Conservation (phyloP, 30 jellyfish, hydroid and myxozoan species). For the Chrysaora quinquecirrha region DNA sequence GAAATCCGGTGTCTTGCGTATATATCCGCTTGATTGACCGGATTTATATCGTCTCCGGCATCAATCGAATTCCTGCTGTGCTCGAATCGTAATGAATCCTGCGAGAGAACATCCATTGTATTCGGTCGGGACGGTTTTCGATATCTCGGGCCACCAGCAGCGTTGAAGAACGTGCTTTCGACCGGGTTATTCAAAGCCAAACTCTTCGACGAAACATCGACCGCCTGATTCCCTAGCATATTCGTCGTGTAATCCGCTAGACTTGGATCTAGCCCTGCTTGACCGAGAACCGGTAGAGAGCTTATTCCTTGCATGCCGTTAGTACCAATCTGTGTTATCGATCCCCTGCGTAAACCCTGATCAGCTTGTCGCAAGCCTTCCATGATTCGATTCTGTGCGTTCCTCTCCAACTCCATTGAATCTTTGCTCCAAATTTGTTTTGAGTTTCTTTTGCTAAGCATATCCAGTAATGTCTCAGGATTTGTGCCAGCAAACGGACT, state of each 20-base stretch:
- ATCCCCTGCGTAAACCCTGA: slow-evolving; percentile 37
- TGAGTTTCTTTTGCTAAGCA: slow-evolving; percentile 80
- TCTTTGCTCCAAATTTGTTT: slow-evolving; percentile 34
- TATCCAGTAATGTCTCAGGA: slow-evolving; percentile 94
- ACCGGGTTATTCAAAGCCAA: slow-evolving; percentile 59
- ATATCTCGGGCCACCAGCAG: not conserved
- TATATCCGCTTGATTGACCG: slow-evolving; percentile 71
- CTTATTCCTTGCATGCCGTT: slow-evolving; percentile 68
- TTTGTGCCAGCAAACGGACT: slow-evolving; percentile 70
- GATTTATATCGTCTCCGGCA: slow-evolving; percentile 71
- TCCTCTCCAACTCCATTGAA: slow-evolving; percentile 49
- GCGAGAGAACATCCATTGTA: slow-evolving; percentile 86
- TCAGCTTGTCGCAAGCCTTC: slow-evolving; percentile 18
- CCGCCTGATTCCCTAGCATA: slow-evolving; percentile 54
- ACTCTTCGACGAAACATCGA: slow-evolving; percentile 39
- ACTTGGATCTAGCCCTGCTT: slow-evolving; percentile 87
- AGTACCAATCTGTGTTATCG: slow-evolving; percentile 50
- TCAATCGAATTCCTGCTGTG: slow-evolving; percentile 89
- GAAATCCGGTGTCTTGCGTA: slow-evolving; percentile 74
- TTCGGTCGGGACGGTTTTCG: slow-evolving; percentile 32
- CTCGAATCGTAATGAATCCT: slow-evolving; percentile 74
- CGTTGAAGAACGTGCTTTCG: slow-evolving; percentile 41
- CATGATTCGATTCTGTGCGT: slow-evolving; percentile 37
- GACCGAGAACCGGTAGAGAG: slow-evolving; percentile 42
- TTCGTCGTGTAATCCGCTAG: slow-evolving; percentile 74